Evolutionary conservation across 2,888 invertebrate genomes (phyloP).

Genomic region (Aphodius granarius): DNA sequence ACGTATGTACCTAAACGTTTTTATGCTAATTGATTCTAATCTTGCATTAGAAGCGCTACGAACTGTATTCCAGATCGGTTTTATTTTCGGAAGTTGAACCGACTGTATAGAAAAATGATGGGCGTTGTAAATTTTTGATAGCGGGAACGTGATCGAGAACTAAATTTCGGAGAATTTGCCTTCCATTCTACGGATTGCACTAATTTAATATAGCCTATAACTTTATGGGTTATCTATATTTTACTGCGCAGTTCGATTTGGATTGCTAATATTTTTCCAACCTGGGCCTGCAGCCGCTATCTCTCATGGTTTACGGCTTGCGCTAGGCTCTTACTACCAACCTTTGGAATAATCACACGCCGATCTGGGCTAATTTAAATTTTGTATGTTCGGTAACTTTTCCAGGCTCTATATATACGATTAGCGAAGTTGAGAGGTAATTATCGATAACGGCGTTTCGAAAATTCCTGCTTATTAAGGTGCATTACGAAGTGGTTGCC

Average conservation of each 20-base stretch:
- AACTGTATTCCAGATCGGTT: not conserved
- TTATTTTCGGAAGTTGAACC: not conserved
- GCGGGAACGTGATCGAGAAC: not conserved
- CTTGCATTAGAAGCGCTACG: not conserved
- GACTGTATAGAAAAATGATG: not conserved
- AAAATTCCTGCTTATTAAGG: not conserved
- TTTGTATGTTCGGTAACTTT: not conserved
- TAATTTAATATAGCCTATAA: conserved; percentile 12
- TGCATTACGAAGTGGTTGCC: not conserved
- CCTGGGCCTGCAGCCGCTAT: conserved; percentile 5
- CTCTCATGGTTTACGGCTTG: not conserved
- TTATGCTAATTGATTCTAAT: not conserved
- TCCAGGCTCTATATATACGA: not conserved
- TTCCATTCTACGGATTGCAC: not conserved
- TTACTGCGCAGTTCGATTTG: conserved; percentile 1
- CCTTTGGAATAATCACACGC: not conserved
- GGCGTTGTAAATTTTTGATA: conserved; percentile 8
- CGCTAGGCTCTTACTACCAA: not conserved
- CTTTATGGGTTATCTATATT: conserved; percentile 9
- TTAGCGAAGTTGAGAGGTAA: not conserved
- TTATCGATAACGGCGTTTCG: not conserved
- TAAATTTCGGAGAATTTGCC: conserved; percentile 1
- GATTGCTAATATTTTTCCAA: not conserved
- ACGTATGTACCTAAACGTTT: not conserved
- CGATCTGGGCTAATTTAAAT: not conserved